Conservation (phyloP, 2,113 vertebrate species). For the Pan troglodytes region NHGRI_mPanTro3-v2.1_pri NC_072402.2:12045501-12046000, state of each 20-base stretch:
- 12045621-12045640: slow-evolving; percentile 43
- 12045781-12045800: slow-evolving; percentile 17
- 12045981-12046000: neutral
- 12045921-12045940: neutral
- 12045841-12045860: neutral
- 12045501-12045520: slow-evolving; percentile 14
- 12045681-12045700: neutral
- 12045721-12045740: neutral
- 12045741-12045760: neutral
- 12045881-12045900: neutral
- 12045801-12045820: slow-evolving; percentile 3
- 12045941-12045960: neutral
- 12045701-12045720: neutral
- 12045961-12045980: neutral
- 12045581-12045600: slow-evolving; percentile 24
- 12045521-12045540: neutral
- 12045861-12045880: neutral
- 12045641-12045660: slow-evolving; percentile 50
- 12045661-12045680: slow-evolving; percentile 21
- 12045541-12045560: slow-evolving; percentile 19
- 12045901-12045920: neutral
- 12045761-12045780: neutral
- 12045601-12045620: slow-evolving; percentile 48
- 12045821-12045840: neutral
- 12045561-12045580: neutral